Evolutionary conservation across 2,113 vertebrate genomes (phyloP).

Genomic region (Zapus hudsonius): DNA sequence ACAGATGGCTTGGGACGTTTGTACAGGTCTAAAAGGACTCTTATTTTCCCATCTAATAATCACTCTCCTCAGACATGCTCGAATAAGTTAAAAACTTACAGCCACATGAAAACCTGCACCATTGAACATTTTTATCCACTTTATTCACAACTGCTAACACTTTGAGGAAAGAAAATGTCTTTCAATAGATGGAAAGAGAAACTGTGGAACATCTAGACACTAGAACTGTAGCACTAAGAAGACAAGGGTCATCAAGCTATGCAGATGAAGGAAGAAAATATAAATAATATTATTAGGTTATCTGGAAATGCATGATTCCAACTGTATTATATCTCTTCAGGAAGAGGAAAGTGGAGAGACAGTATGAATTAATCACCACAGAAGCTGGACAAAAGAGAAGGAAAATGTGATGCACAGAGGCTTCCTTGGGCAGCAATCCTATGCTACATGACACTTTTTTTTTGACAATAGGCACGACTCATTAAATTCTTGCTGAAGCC

Average conservation of each 20-base stretch:
- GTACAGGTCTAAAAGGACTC: background rate
- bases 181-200: background rate
- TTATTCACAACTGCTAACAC: background rate
- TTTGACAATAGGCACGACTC: accelerated
- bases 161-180: background rate
- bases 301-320: background rate
- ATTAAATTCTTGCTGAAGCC: background rate
- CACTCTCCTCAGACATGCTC: background rate
- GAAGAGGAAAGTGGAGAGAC: background rate
- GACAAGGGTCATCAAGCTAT: background rate
- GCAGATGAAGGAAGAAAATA: background rate
- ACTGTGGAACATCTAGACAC: background rate
- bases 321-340: background rate
- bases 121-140: background rate
- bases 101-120: background rate
- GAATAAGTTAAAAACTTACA: background rate
- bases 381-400: background rate
- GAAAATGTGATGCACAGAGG: no score
- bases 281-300: background rate
- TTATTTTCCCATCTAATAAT: background rate
- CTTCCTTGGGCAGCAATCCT: background rate
- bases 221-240: background rate
- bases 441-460: background rate
- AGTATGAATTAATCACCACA: background rate
- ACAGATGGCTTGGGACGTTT: background rate